These are phyloP conservation scores for Melanostoma mellinum DNA, from an alignment of 2,888 invertebrate genomes.

Conservation along the genomic window DNA sequence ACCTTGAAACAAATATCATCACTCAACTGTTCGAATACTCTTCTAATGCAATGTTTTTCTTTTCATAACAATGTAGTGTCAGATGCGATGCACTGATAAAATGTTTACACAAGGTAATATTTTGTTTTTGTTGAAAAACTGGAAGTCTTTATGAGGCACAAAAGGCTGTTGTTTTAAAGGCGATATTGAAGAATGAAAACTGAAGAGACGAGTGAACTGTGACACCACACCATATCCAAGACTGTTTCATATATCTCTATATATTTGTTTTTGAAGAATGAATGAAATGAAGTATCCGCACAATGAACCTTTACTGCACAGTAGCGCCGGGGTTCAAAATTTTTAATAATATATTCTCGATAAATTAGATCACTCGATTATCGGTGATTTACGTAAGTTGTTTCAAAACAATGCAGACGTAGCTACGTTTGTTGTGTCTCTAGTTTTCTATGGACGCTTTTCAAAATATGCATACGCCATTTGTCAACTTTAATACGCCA, in stretches of 20 bases:
- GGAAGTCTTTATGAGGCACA: background rate
- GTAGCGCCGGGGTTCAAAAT: background rate
- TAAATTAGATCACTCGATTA: background rate
- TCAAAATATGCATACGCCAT: slow-evolving; percentile 51
- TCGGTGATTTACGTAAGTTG: background rate
- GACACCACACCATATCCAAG: too few species aligned
- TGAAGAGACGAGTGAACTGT: too few species aligned
- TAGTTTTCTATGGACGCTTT: slow-evolving; percentile 38
- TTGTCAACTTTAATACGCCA: slow-evolving; percentile 50
- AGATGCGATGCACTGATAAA: slow-evolving; percentile 8
- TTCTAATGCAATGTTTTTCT: slow-evolving; percentile 12
- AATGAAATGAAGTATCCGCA: background rate
- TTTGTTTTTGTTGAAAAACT: background rate
- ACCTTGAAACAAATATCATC: slow-evolving; percentile 3
- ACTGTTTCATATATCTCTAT: too few species aligned
- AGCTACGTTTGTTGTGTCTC: slow-evolving; percentile 23
- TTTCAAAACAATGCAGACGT: slow-evolving; percentile 9
- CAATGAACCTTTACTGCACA: background rate
- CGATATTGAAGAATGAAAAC: too few species aligned
- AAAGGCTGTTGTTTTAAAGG: background rate
- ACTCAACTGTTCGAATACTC: background rate
- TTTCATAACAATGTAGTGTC: slow-evolving; percentile 7
- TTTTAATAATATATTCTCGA: background rate
- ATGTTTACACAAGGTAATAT: background rate
- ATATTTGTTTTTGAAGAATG: background rate